Evolutionary conservation across 2,888 invertebrate genomes (phyloP).

Genomic region (Exephanes ischioxanthus): DNA sequence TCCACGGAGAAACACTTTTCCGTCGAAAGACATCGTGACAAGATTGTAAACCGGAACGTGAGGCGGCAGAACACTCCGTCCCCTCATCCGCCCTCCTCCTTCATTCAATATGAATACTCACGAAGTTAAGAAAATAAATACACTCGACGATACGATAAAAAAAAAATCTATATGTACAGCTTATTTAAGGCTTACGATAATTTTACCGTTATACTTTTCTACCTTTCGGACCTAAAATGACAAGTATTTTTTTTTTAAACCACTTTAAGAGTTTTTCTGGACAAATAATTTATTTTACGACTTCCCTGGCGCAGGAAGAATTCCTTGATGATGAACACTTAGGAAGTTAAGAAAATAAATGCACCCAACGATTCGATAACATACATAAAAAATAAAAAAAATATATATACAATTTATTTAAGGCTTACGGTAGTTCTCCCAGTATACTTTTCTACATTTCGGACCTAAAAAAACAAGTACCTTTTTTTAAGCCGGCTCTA

Average conservation of each 20-base stretch:
- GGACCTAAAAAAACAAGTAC: not conserved
- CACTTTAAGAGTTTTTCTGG: no score
- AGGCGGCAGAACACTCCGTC: not conserved
- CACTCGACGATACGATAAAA: not conserved
- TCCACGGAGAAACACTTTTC: constrained; percentile 41
- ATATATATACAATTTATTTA: not conserved
- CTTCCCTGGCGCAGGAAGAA: no score
- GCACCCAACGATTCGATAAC: not conserved
- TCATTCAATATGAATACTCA: not conserved
- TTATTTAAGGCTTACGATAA: not conserved
- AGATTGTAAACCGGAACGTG: constrained; percentile 14
- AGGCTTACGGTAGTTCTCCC: not conserved
- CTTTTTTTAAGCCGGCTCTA: no score
- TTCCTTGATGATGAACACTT: not conserved
- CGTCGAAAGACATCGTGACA: constrained; percentile 11
- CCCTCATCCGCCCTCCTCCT: not conserved
- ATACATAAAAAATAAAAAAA: not conserved
- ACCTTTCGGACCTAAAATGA: not conserved
- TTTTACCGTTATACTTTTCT: not conserved
- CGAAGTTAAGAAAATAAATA: not conserved
- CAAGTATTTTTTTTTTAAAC: not conserved
- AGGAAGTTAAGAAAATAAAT: not conserved
- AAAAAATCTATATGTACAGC: not conserved
- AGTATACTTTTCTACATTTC: not conserved
- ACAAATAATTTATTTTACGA: no score